Percentiles rank a stretch among this genome's conserved stretches.
phyloP scores from a whole-genome alignment of 2,797 vertebrate genomes.

The Aulostomus chinensis region DNA sequence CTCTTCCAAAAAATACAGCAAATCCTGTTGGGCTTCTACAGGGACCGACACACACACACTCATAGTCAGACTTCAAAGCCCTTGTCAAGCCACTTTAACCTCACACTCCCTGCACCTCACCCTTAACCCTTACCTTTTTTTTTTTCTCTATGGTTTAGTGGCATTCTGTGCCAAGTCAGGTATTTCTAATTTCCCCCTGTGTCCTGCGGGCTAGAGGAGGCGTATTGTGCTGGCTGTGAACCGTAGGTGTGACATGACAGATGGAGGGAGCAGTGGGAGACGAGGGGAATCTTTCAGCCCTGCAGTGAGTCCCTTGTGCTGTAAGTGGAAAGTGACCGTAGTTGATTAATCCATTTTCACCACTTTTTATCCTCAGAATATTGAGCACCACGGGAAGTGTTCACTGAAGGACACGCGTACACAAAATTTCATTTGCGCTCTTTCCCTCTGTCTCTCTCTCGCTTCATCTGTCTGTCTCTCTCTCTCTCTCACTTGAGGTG shows the following conservation, averaged over 20 bases:
- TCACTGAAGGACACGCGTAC: slow-evolving; percentile 60
- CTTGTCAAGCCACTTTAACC: slow-evolving; percentile 68
- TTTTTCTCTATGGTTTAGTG: slow-evolving; percentile 29
- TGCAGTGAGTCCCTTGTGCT: slow-evolving; percentile 59
- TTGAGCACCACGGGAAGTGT: slow-evolving; percentile 43
- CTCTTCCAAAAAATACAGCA: slow-evolving; percentile 59
- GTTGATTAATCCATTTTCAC: slow-evolving; percentile 78
- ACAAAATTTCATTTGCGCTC: slow-evolving; percentile 35
- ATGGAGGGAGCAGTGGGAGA: slow-evolving; percentile 76
- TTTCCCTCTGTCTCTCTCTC: no score
- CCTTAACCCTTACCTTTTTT: slow-evolving; percentile 55
- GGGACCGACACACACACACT: slow-evolving; percentile 37
- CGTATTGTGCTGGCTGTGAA: slow-evolving; percentile 34
- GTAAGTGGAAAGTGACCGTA: slow-evolving; percentile 67
- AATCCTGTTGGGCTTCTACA: slow-evolving; percentile 49
- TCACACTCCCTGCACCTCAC: slow-evolving; percentile 33
- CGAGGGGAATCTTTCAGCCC: slow-evolving; percentile 54
- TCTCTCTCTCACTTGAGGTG: slow-evolving; percentile 23
- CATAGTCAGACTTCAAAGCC: slow-evolving; percentile 43
- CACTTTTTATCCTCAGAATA: slow-evolving; percentile 60
- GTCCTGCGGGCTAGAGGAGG: slow-evolving; percentile 35
- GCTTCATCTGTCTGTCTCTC: no score
- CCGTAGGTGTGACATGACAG: slow-evolving; percentile 70
- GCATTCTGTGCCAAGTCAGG: slow-evolving; percentile 38
- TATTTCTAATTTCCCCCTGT: slow-evolving; percentile 52